Evolutionary conservation across 64 coral and sea anemone genomes (phyloP), one percentile per base, ranked within the genome.

Genomic region (Cladopsammia gracilis): DNA sequence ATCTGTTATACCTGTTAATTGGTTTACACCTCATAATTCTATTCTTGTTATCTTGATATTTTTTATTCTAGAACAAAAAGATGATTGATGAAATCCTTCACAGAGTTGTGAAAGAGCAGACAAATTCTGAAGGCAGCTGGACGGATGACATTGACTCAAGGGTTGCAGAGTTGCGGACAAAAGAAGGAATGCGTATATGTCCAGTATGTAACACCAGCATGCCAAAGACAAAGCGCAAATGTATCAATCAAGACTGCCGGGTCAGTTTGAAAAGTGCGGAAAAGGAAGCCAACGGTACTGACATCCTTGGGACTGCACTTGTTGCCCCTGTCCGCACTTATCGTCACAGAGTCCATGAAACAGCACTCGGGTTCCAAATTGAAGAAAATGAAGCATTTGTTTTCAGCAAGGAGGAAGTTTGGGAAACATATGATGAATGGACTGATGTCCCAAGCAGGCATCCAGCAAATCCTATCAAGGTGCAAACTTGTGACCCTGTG

Each of bases 181-280:
- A 75, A 62, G 86, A 70, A 60, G 86, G 67, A 26, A 89, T 53
- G 26, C 50, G 87, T 3, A 15, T 89, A 12, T 92, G 90, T 25
- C 68, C 90, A 48, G 43, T 44, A 20, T 92, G 89, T 74, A 26
- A 83, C 23, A 92, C 78, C 42, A 68, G 58, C n/a, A 83, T 85
- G 80, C 25, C 50, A 70, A 92, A 62, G 25, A 60, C 66, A 25
- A 92, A 85, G 34, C 54, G 90, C 18, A 85, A 92, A 48, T 92
- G 90, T 73, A 48, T 84, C 9, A 83, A 92, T 79, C 60, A 19
- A 3, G 75, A 80, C 4, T 92, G 90, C 58, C 16, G 69, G 16
- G 90, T 65, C 5, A 92, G 84, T 25, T 48, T 92, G 10, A 92
- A 92, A 86, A 19, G 16, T 47, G 90, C 81, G 19, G 80, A 92